Conservation (phyloP, 2,888 invertebrate species). For the Pyrochroa serraticornis region DNA sequence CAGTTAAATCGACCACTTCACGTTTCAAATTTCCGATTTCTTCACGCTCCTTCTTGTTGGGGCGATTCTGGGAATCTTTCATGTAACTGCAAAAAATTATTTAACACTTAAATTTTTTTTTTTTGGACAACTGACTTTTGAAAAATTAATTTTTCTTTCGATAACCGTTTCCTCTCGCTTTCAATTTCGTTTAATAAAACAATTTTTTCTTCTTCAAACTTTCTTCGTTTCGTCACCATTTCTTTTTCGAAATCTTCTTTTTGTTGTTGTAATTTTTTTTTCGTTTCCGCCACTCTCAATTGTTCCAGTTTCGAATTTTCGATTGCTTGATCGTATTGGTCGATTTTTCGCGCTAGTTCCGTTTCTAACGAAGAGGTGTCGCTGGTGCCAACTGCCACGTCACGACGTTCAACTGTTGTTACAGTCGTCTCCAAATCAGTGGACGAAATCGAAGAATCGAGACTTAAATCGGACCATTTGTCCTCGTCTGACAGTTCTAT, state of each 20-base stretch:
- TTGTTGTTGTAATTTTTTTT: slow-evolving; percentile 58
- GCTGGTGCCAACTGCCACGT: slow-evolving; percentile 10
- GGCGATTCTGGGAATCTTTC: slow-evolving; percentile 70
- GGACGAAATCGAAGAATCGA: slow-evolving; percentile 14
- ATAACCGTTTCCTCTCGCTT: slow-evolving; percentile 65
- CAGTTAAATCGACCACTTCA: slow-evolving; percentile 69
- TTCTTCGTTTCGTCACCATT: slow-evolving; percentile 60
- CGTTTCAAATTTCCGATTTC: slow-evolving; percentile 70
- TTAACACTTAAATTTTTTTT: background rate
- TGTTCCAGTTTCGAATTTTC: slow-evolving; percentile 69
- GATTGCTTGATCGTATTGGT: slow-evolving; percentile 58
- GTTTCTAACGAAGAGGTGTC: background rate
- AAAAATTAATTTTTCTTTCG: slow-evolving; percentile 64
- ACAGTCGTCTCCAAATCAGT: slow-evolving; percentile 18
- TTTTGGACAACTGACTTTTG: slow-evolving; percentile 47
- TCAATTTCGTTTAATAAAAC: slow-evolving; percentile 61
- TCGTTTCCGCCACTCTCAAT: slow-evolving; percentile 56
- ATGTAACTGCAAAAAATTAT: slow-evolving; percentile 58
- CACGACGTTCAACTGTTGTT: background rate
- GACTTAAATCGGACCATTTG: slow-evolving; percentile 33
- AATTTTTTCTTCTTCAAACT: slow-evolving; percentile 66
- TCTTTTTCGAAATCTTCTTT: slow-evolving; percentile 63
- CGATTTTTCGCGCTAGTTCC: slow-evolving; percentile 27
- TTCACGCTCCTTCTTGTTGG: slow-evolving; percentile 72
- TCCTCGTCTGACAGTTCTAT: slow-evolving; percentile 34